Evolutionary conservation across 2,797 vertebrate genomes (phyloP), one percentile per base, ranked within the genome.

Genomic region (Chiroxiphia lanceolata): DNA sequence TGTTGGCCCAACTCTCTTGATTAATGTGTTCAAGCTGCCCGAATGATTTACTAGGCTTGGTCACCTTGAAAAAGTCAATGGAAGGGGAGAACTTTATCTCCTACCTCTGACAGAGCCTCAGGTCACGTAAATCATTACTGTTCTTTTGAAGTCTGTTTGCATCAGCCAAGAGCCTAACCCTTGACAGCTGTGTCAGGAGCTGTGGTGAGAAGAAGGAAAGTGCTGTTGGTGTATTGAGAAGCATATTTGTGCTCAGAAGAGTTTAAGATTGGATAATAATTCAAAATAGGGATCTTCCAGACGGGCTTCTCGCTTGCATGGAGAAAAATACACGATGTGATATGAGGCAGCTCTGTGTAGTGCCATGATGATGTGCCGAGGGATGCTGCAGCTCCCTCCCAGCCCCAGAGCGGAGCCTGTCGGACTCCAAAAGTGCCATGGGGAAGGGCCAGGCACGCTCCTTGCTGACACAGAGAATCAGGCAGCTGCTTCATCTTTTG

Each of bases 361-460:
- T 25, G 63, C 25, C 1, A 4, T 36, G n/a, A 19, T 2, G 6
- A 13, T 2, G 2, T 61, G 67, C 36, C 2, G 8, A 71, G 45
- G 42, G 53, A 56, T 65, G 60, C 64, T 60, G 44, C 72, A 75
- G 61, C 34, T 88, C 50, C 40, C 11, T 80, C 18, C 70, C 15
- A 42, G 57, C 33, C 25, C 20, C 4, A 1, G 20, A 0, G 0
- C 0, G 3, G 50, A 78, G 26, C 36, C 36, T 0, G 2, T 10
- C 34, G 9, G 33, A 34, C 36, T 75, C 54, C 0, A 1, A 31
- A 22, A 21, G 36, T 7, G 11, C 13, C 9, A 6, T 12, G 0
- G 0, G 22, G 15, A 65, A 42, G 54, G 59, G 20, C 31, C 1
- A 3, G 60, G 27, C 15, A n/a, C 0, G 0, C 7, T 76, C 29